Percentiles rank a stretch among this genome's conserved stretches.
These are phyloP conservation scores for Chaetophractus vellerosus DNA, from an alignment of 2,797 vertebrate species.

Conservation along the genomic window DNA sequence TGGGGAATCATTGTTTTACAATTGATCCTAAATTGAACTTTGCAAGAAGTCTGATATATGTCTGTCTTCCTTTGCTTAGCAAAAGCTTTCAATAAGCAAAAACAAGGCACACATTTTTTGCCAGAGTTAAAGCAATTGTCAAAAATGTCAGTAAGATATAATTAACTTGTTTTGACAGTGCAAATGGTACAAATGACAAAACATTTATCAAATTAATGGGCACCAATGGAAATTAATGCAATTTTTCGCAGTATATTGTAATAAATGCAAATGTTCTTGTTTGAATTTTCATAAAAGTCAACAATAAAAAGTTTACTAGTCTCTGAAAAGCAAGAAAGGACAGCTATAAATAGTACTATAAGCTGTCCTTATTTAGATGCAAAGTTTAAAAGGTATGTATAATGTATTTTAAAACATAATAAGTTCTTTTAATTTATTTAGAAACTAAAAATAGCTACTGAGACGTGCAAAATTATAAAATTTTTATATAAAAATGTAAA, in stretches of 20 bases:
- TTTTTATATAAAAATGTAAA: slow-evolving; percentile 86
- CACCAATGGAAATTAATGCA: slow-evolving; percentile 82
- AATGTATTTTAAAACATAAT: slow-evolving; percentile 76
- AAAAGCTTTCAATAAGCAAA: slow-evolving; percentile 23
- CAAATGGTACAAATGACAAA: slow-evolving; percentile 82
- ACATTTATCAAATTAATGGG: slow-evolving; percentile 83
- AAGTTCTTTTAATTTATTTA: slow-evolving; percentile 86
- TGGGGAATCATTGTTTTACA: background rate
- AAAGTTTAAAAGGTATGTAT: slow-evolving; percentile 84
- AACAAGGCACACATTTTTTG: background rate
- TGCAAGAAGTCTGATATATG: background rate
- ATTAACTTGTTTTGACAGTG: slow-evolving; percentile 83
- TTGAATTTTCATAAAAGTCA: slow-evolving; percentile 83
- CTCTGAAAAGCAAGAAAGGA: background rate
- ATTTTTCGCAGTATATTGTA: slow-evolving; percentile 71
- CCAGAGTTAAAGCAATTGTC: slow-evolving; percentile 79
- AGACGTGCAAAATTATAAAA: slow-evolving; percentile 74
- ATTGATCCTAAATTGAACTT: background rate
- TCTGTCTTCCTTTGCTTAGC: background rate
- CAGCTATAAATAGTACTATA: slow-evolving; percentile 73
- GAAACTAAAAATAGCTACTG: slow-evolving; percentile 77
- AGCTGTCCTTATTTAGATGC: slow-evolving; percentile 60
- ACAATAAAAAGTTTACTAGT: slow-evolving; percentile 76
- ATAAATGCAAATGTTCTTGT: slow-evolving; percentile 77
- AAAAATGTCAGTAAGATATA: slow-evolving; percentile 84